Base-by-base conservation (phyloP, 2,888 invertebrate genomes). In the Notodonta dromedarius region DNA sequence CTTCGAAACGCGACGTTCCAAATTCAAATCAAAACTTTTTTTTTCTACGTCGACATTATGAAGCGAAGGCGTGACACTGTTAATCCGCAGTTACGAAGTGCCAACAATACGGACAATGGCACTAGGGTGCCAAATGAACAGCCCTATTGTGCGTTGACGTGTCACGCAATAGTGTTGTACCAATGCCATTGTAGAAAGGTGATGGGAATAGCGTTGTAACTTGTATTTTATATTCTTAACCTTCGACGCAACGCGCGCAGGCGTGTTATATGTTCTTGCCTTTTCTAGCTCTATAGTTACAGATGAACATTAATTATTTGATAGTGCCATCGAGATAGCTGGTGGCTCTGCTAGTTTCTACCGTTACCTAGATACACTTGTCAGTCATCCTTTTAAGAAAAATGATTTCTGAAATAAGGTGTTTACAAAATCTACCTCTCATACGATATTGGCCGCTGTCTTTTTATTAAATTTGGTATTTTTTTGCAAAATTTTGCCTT, bases 11-110 rank as follows among this genome's bases (percentile, higher is more conserved):
- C 58, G 8, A 67, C 61, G 58, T 60, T 52, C 14, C 52, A 60
- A 46, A 46, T 46, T 46, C 11, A 11, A 46, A 46, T 46, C 24
- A 42, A 52, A n/a, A 52, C 39, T 48, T 69, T 60, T 71, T n/a
- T 71, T 76, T 70, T 66, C 57, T 62, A 46, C 62, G 59, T 58
- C 57, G 63, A 69, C 69, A 71, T 75, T 64, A 64, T 69, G 63
- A 62, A 65, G 82, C 79, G 76, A 78, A 84, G 85, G 88, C 88
- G 85, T 84, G 81, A 83, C 87, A 76, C 73, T 79, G 83, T 85
- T 89, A 90, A 91, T 91, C 89, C 91, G 72, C 78, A 81, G 84
- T 87, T 86, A 84, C 85, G 85, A 87, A 84, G 65, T 67, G 66
- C 62, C 65, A 65, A 75, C 72, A 75, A 75, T 66, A 62, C 61